A percentile compares a stretch with the other conserved stretches of the same genome.
phyloP scores from a whole-genome alignment of 2,888 invertebrate species.

The Rotaria sp. region DNA sequence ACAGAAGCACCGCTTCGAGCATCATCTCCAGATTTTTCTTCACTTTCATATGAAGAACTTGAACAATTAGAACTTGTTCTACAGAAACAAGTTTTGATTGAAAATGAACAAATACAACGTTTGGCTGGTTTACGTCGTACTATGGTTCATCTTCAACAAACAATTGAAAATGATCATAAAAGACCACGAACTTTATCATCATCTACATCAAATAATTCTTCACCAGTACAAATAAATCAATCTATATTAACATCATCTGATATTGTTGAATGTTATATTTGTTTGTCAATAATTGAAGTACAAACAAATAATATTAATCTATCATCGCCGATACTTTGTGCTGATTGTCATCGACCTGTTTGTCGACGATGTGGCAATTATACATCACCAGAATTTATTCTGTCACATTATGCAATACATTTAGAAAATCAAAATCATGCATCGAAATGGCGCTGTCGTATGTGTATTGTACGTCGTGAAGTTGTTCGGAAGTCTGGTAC shows the following conservation, averaged over 20 bases:
- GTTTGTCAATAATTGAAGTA: not conserved
- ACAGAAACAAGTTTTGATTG: conserved; percentile 31
- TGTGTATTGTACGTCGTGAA: not conserved
- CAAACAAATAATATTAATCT: not conserved
- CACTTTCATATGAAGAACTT: conserved; percentile 27
- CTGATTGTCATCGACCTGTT: conserved; percentile 29
- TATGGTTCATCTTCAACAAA: conserved; percentile 4
- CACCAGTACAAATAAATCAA: not conserved
- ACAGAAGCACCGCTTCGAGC: not conserved
- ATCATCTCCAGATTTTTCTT: not conserved
- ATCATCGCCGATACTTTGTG: not conserved
- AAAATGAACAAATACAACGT: conserved; percentile 30
- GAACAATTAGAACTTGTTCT: conserved; percentile 34
- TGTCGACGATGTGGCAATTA: conserved; percentile 35
- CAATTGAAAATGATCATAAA: conserved; percentile 3
- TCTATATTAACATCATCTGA: not conserved
- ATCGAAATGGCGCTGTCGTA: conserved; percentile 26
- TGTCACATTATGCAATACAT: not conserved
- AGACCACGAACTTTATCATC: not conserved
- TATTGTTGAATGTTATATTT: conserved; percentile 18
- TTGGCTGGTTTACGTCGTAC: not conserved
- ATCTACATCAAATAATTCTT: not conserved
- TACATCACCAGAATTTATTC: not conserved
- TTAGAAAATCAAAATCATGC: conserved; percentile 25
- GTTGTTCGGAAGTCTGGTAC: conserved; percentile 15